These are phyloP conservation scores for Labeo rohita DNA, from an alignment of 2,113 vertebrate genomes.

Conservation along the genomic window DNA sequence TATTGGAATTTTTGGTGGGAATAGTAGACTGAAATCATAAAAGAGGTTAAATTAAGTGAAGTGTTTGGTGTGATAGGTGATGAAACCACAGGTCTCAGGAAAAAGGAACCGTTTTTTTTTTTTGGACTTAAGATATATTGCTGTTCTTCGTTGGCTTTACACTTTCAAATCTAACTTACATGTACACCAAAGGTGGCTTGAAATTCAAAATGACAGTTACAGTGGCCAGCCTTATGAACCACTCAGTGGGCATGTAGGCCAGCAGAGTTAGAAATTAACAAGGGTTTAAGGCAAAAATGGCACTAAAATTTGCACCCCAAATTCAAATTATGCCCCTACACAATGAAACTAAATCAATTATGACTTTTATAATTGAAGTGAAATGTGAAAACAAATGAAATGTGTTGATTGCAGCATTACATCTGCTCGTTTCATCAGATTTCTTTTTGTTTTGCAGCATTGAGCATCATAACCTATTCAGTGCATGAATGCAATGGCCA, in stretches of 20 bases:
- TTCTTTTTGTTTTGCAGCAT: too few relatives aligned
- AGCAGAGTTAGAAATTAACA: neutral
- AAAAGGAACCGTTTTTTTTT: neutral
- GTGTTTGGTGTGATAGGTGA: neutral
- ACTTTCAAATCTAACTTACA: neutral
- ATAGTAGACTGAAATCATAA: neutral
- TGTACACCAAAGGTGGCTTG: neutral
- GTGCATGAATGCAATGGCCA: too few relatives aligned
- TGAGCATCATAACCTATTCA: too few relatives aligned
- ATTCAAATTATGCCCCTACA: too few relatives aligned
- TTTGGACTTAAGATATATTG: neutral
- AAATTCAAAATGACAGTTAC: neutral
- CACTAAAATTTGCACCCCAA: too few relatives aligned
- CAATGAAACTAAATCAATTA: too few relatives aligned
- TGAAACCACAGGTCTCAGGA: neutral
- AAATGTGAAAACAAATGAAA: too few relatives aligned
- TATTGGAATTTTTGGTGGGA: neutral
- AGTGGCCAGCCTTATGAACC: neutral
- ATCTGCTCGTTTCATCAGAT: too few relatives aligned
- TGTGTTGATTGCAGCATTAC: too few relatives aligned
- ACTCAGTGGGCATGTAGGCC: neutral
- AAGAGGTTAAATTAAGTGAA: neutral
- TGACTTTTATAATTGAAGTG: too few relatives aligned
- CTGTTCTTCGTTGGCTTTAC: neutral
- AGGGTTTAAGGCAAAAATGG: too few relatives aligned